Evolutionary conservation across 2,888 invertebrate species (phyloP), one percentile per base, ranked within the genome.

Genomic region (Plagiodera versicolora): DNA sequence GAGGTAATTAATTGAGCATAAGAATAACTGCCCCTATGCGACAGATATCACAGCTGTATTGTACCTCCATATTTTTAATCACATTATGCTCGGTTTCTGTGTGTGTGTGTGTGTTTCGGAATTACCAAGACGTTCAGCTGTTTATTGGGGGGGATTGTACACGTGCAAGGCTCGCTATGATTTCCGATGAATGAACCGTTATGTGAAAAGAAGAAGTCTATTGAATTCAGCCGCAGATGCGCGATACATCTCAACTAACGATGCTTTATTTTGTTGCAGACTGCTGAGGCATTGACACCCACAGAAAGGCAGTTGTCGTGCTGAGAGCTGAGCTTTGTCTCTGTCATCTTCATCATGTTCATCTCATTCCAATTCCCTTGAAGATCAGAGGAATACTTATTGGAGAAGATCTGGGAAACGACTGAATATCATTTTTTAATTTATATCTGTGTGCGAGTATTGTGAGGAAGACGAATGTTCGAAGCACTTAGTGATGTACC

Each of bases 251-350:
- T 55, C n/a, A 18, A 30, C 45, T 58, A 17, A 58, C 30, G 30
- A 16, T 44, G 24, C 30, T 60, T 51, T 68, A 63, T 63, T 66
- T 85, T 84, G 82, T 87, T 87, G 75, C 86, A 87, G 87, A 84
- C 83, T 69, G 83, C 85, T 71, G 87, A 87, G 76, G 86, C 87
- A 77, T 82, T 86, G 74, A 84, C 85, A 72, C 84, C 85, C 66
- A 83, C 83, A 59, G 87, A 87, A 77, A 84, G 86, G 81, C 71
- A 70, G 44, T 67, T 73, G 19, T 70, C 74, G 18, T 71, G 71
- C 52, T 70, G 67, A 63, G 60, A 45, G 10, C 51, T 9, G 32
- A 57, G 61, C 60, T 63, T 65, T 67, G n/a, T n/a, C 61, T 64
- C 60, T 54, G 62, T 61, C 63, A 56, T 57, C 56, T 64, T 72